Evolutionary conservation across 1,140 invertebrate genomes (phyloP).

Genomic region (Sitobion miscanthi): DNA sequence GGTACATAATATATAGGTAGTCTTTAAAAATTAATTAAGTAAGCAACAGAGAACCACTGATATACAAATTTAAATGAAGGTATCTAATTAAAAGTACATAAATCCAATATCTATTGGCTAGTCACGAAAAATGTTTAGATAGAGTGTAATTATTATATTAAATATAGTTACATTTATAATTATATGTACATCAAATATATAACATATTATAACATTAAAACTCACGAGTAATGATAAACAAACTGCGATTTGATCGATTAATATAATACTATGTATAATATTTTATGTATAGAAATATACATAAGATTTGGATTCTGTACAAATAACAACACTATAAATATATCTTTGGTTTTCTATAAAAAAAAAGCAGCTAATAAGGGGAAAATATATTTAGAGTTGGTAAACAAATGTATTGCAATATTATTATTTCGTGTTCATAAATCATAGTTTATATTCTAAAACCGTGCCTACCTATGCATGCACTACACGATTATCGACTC

Average conservation of each 20-base stretch:
- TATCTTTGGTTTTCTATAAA: slow-evolving; percentile 45
- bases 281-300: not conserved
- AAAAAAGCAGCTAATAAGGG: slow-evolving; percentile 16
- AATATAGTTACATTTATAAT: not conserved
- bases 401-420: not conserved
- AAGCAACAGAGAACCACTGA: not conserved
- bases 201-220: not conserved
- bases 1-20: not conserved
- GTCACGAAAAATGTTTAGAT: not conserved
- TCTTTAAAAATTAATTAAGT: not conserved
- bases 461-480: not conserved
- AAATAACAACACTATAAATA: slow-evolving; percentile 53
- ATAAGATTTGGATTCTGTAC: not conserved
- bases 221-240: not conserved
- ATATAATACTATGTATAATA: not conserved
- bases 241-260: not conserved
- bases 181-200: slow-evolving; percentile 5
- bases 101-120: not conserved
- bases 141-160: not conserved
- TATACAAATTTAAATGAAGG: not conserved
- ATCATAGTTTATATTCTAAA: not conserved
- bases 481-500: not conserved
- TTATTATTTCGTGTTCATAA: no score
- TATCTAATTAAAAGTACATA: not conserved
- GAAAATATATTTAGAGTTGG: slow-evolving; percentile 9